Conservation (phyloP, 2,888 invertebrate species). For the Epinotia bilunana region DNA sequence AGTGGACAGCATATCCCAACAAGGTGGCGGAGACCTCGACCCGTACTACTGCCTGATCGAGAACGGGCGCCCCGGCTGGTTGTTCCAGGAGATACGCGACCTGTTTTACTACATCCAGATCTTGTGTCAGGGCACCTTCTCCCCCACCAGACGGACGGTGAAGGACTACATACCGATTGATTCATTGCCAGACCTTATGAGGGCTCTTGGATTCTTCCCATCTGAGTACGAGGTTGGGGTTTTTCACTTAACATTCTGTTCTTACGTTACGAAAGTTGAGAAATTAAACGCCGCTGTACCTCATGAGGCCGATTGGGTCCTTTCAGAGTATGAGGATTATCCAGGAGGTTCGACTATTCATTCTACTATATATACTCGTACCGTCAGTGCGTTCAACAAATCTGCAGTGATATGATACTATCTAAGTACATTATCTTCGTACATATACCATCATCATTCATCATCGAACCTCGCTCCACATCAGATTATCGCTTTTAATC, state of each 20-base stretch:
- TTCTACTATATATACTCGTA: too few relatives aligned
- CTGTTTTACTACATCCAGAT: slow-evolving; percentile 92
- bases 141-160: slow-evolving; percentile 85
- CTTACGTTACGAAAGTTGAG: too few relatives aligned
- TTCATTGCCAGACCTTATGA: slow-evolving; percentile 89
- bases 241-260: background rate
- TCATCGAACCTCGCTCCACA: too few relatives aligned
- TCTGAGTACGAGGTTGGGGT: slow-evolving; percentile 87
- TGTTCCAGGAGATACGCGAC: slow-evolving; percentile 89
- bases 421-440: too few relatives aligned
- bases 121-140: slow-evolving; percentile 88
- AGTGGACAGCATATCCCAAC: slow-evolving; percentile 76
- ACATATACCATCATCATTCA: too few relatives aligned
- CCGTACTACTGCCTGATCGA: slow-evolving; percentile 90
- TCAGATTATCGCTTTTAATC: background rate
- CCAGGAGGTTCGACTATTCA: too few relatives aligned
- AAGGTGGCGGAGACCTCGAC: slow-evolving; percentile 84
- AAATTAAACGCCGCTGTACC: too few relatives aligned
- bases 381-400: too few relatives aligned
- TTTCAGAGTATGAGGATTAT: too few relatives aligned
- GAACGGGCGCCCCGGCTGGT: slow-evolving; percentile 88
- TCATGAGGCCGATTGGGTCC: too few relatives aligned
- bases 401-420: too few relatives aligned
- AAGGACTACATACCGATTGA: slow-evolving; percentile 85
- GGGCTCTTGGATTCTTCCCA: slow-evolving; percentile 90